phyloP scores from a whole-genome alignment of 2,888 invertebrate species.

The Protonemura montana region DNA sequence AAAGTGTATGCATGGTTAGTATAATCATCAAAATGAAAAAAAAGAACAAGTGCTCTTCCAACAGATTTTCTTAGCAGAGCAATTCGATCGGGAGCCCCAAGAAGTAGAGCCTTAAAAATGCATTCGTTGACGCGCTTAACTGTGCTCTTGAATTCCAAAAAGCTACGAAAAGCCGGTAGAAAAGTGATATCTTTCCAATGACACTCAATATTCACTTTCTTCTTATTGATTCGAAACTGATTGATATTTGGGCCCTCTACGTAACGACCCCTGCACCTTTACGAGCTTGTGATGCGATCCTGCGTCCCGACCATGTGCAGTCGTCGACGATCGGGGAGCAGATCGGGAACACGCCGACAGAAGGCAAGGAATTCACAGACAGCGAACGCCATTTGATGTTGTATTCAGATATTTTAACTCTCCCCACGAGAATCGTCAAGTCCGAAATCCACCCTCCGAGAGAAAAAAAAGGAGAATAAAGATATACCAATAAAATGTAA shows the following conservation, averaged over 20 bases:
- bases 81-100: no score
- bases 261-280: conserved; percentile 26
- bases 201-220: conserved; percentile 1
- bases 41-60: no score
- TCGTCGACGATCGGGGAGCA: background rate
- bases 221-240: conserved; percentile 34
- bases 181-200: background rate
- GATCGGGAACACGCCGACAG: background rate
- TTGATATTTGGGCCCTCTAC: conserved; percentile 17
- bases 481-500: conserved; percentile 53
- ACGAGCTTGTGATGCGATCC: conserved; percentile 28
- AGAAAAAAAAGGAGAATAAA: conserved; percentile 34
- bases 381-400: conserved; percentile 23
- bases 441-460: conserved; percentile 41
- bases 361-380: background rate
- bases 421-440: conserved; percentile 41
- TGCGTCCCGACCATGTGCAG: background rate
- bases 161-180: background rate
- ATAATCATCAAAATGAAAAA: no score
- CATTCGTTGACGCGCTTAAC: background rate
- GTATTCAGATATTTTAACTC: conserved; percentile 37
- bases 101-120: no score
- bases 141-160: background rate
- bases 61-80: no score
- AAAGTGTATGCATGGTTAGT: no score